Percentiles rank a stretch among this genome's conserved stretches.
These are phyloP conservation scores for Polia nebulosa DNA, from an alignment of 2,888 invertebrate genomes.

Conservation along the genomic window DNA sequence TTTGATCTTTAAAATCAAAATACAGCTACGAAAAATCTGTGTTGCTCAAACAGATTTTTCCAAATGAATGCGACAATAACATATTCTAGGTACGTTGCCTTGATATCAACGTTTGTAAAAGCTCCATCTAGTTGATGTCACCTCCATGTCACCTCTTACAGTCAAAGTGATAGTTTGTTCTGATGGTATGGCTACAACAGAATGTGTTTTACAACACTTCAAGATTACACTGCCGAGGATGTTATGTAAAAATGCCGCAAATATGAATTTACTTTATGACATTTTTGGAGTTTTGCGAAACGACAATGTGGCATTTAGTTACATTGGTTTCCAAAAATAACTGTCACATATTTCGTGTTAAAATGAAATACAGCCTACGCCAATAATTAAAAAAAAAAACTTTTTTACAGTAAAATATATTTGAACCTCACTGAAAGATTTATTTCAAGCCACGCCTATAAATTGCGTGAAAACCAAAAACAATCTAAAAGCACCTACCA, in stretches of 20 bases:
- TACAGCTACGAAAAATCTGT: too few species aligned
- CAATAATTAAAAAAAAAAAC: conserved; percentile 28
- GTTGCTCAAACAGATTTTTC: too few species aligned
- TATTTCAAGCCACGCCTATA: conserved; percentile 43
- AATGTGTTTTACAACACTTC: neutral
- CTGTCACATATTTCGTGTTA: conserved; percentile 8
- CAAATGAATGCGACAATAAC: neutral
- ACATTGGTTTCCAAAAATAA: neutral
- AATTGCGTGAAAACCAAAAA: conserved; percentile 44
- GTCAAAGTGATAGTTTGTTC: conserved; percentile 17
- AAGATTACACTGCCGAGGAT: neutral
- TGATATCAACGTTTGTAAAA: conserved; percentile 3
- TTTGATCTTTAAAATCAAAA: too few species aligned
- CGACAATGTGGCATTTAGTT: neutral
- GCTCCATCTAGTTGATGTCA: conserved; percentile 15
- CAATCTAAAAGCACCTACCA: conserved; percentile 23
- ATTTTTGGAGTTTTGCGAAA: neutral
- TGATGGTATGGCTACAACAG: conserved; percentile 19
- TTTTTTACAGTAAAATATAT: conserved; percentile 34
- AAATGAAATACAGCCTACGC: conserved; percentile 30
- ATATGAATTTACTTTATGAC: neutral
- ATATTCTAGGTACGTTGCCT: neutral
- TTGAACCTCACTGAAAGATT: conserved; percentile 42
- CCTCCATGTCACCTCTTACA: conserved; percentile 1
- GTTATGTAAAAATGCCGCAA: conserved; percentile 1